These are phyloP conservation scores for Agonopterix heracliana DNA, from an alignment of 2,888 invertebrate species.

Conservation along the genomic window DNA sequence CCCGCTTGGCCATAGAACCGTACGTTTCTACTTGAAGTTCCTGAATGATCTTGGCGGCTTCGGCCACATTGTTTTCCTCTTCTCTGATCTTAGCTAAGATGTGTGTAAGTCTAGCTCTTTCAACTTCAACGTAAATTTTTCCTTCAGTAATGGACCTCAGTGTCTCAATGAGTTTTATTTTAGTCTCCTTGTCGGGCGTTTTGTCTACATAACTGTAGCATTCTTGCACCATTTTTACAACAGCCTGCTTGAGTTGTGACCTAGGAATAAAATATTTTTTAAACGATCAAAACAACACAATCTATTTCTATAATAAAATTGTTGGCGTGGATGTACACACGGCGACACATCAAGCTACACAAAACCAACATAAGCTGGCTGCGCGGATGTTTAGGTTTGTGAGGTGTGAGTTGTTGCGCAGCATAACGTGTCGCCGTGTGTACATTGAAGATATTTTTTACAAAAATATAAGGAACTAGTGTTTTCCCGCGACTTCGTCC, in stretches of 20 bases:
- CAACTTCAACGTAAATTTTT: slow-evolving; percentile 99
- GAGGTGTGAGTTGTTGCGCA: no score
- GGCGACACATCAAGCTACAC: no score
- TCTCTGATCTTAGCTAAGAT: slow-evolving; percentile 91
- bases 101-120: slow-evolving; percentile 96
- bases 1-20: slow-evolving; percentile 98
- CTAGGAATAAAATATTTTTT: slow-evolving; percentile 29
- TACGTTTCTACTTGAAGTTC: slow-evolving; percentile 97
- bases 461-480: no score
- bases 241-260: slow-evolving; percentile 97
- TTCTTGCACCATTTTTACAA: slow-evolving; percentile 97
- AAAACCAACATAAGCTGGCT: no score
- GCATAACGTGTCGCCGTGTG: no score
- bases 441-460: no score
- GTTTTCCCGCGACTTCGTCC: no score
- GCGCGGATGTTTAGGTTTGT: no score
- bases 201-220: slow-evolving; percentile 95
- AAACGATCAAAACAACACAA: no score
- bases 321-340: no score
- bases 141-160: slow-evolving; percentile 96
- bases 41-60: slow-evolving; percentile 95
- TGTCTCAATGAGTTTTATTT: slow-evolving; percentile 96
- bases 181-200: slow-evolving; percentile 92
- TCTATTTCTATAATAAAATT: no score
- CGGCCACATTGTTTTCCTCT: slow-evolving; percentile 87